Evolutionary conservation across 2,113 vertebrate species (phyloP), one percentile per base, ranked within the genome.

Genomic region (Galeopterus variegatus): DNA sequence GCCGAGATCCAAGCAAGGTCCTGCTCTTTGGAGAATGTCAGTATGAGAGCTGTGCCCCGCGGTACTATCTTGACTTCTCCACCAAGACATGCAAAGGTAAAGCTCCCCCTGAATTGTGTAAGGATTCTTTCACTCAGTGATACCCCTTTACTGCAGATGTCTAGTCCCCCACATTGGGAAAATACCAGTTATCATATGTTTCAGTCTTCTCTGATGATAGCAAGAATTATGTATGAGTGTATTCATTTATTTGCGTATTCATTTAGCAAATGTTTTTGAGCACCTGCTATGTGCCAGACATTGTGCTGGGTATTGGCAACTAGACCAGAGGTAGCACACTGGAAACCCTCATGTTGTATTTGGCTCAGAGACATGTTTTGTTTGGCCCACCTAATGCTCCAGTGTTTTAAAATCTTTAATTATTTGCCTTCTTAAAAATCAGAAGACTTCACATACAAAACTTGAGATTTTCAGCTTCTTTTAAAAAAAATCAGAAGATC

Each of bases 1-100:
- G 99, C 98, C 98, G 98, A 36, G 99, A 99, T 82, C 99, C 99
- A 1, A 92, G 97, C 52, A 99, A 99, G 95, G 99, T 99, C 58
- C 99, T 99, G 94, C 98, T 99, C 82, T 99, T 99, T 6, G 99
- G 99, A 11, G 99, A 99, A 28, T 99, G 99, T 95, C 99, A 99
- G 93, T 98, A 99, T 0, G 99, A 99, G 97, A 99, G 91, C 98
- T 99, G 99, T 21, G 98, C 99, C 60, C 99, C 99, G 18, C 99
- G 99, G 97, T 99, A 99, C 88, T 99, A 99, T 93, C 99, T 99
- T 21, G 99, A 99, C 95, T 93, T 99, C 73, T 98, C 98, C 41
- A 99, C 97, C 73, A 99, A 95, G 45, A 98, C 97, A 5, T 99
- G 99, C 98, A 99, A 97, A 99, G 99, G 99, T 99, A 97, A 99